phyloP scores from a whole-genome alignment of 1,140 invertebrate genomes.

The Aricia agestis region DNA sequence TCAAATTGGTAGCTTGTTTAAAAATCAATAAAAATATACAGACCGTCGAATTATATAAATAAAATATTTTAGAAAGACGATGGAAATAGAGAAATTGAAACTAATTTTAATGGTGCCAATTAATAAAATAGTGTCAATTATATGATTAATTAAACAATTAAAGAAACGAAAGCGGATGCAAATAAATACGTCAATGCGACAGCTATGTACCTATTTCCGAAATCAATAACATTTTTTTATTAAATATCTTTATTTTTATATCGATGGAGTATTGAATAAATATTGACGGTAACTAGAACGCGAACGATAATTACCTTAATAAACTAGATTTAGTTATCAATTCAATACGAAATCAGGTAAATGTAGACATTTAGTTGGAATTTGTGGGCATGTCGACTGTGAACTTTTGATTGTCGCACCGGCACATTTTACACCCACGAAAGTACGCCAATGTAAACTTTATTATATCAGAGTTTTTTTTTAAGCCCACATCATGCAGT shows the following conservation, averaged over 20 bases:
- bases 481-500: no score
- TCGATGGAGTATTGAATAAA: background rate
- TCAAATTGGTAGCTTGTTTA: no score
- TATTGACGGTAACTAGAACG: background rate
- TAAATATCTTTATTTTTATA: background rate
- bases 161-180: no score
- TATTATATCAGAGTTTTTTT: no score
- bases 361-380: slow-evolving; percentile 1
- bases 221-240: background rate
- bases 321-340: background rate
- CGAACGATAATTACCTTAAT: background rate
- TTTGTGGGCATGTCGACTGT: background rate
- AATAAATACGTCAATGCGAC: no score
- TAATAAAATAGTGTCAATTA: background rate
- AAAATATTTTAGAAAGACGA: no score
- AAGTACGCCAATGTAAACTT: no score
- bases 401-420: background rate
- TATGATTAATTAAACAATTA: no score
- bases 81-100: no score
- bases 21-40: no score
- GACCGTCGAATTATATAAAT: no score
- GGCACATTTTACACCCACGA: background rate
- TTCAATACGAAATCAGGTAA: background rate
- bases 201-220: no score
- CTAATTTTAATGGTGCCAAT: background rate